phyloP scores from a whole-genome alignment of 2,797 vertebrate genomes.

The Leptatherina wallacei region DNA sequence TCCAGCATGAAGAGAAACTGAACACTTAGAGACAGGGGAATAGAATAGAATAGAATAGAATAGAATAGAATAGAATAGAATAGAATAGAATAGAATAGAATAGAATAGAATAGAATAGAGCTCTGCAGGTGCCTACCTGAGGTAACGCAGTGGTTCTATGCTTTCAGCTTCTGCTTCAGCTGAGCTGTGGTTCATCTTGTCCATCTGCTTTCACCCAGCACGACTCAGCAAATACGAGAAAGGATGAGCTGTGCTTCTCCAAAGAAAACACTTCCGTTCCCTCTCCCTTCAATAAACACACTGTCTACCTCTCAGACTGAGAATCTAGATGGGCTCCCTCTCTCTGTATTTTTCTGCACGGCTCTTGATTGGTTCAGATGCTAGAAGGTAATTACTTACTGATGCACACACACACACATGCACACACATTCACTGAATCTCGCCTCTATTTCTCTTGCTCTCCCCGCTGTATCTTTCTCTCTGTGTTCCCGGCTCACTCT shows the following conservation, averaged over 20 bases:
- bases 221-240: constrained; percentile 51
- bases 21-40: neutral
- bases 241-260: constrained; percentile 58
- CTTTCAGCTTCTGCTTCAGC: constrained; percentile 81
- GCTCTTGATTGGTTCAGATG: constrained; percentile 64
- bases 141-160: constrained; percentile 83
- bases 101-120: neutral
- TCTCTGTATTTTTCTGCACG: constrained; percentile 33
- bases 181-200: constrained; percentile 87
- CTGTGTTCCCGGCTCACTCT: constrained; percentile 65
- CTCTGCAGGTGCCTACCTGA: constrained; percentile 78
- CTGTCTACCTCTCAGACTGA: constrained; percentile 54
- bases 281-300: constrained; percentile 58
- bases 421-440: constrained; percentile 35
- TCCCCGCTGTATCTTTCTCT: constrained; percentile 54
- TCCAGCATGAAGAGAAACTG: neutral
- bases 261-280: constrained; percentile 48
- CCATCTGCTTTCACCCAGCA: constrained; percentile 62
- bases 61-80: constrained; percentile 12
- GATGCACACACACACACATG: constrained; percentile 22
- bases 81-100: constrained; percentile 17
- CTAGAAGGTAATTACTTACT: constrained; percentile 62
- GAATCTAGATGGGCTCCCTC: constrained; percentile 59
- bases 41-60: constrained; percentile 2
- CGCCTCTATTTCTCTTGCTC: constrained; percentile 55